Base-by-base conservation (phyloP, 2,888 invertebrate genomes). In the Busseola fusca region DNA sequence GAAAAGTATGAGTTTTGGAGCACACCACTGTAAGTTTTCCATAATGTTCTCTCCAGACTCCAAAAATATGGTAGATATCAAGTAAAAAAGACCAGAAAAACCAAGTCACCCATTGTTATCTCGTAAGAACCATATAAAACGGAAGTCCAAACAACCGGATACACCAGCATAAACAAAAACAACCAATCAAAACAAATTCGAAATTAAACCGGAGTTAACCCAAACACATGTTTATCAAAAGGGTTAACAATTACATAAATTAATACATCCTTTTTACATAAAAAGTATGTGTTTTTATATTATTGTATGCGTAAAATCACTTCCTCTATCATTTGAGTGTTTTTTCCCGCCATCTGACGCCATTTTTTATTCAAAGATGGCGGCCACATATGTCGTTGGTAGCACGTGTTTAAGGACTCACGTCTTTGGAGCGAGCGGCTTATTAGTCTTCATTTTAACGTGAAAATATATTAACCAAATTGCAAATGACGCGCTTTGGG, bases 231-330 rank as follows among this genome's bases (percentile, higher is more conserved):
- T 92, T 93, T 93, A 89, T 88, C 88, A 90, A 94, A 78, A 94
- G 94, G 95, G 93, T 93, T 95, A 91, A 94, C 91, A 93, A 93
- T 94, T 93, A 94, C 89, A 94, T 94, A 94, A 94, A 94, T 95
- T 94, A 95, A 95, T 94, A 94, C 93, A 92, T 94, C 94, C 94
- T 93, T 86, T 90, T 89, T 88, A 92, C 89, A 80, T 83, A 86
- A 82, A 86, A 82, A 90, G 89, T 88, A 91, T 90, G 90, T 88
- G 88, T 93, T 91, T 89, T 90, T 91, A 88, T 92, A 91, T 90
- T 90, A 88, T 91, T 90, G 89, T 93, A 90, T 83, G 91, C 93
- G 93, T 95, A 93, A 94, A 94, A 95, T 95, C 93, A 94, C 93
- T 95, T 95, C 95, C 95, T 93, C 90, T 92, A 92, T 91, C 91